Evolutionary conservation across 1,140 invertebrate species (phyloP).

Genomic region (Nasonia longicornis): DNA sequence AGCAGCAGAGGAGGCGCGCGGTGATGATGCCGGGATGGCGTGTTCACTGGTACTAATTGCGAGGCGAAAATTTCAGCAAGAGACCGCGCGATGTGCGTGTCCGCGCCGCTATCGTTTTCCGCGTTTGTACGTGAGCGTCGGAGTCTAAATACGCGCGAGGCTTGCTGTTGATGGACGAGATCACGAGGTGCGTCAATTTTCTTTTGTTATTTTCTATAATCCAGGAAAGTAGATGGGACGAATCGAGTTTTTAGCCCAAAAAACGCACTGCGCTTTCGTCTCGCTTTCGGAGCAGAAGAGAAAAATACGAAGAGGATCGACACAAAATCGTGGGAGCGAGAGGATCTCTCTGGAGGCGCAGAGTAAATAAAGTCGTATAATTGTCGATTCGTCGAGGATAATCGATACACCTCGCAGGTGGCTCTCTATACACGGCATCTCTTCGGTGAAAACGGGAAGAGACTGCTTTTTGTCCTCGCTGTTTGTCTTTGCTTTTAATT

Average conservation of each 20-base stretch:
- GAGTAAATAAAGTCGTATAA: not conserved
- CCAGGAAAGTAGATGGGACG: not conserved
- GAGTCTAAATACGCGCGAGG: no score
- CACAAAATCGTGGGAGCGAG: not conserved
- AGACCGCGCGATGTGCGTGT: no score
- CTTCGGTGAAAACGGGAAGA: not conserved
- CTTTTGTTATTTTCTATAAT: no score
- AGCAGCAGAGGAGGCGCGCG: no score
- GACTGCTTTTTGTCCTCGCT: not conserved
- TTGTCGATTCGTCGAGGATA: not conserved
- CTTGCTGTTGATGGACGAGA: no score
- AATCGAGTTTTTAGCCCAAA: not conserved
- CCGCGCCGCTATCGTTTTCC: no score
- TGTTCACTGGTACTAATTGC: no score
- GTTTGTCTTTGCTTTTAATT: not conserved
- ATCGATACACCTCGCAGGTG: not conserved
- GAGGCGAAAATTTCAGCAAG: no score
- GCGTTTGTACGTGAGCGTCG: no score
- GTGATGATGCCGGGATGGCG: no score
- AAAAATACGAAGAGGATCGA: not conserved
- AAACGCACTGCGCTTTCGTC: not conserved
- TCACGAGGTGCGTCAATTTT: no score
- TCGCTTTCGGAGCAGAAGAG: not conserved
- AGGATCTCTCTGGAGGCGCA: not conserved
- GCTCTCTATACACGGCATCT: no score